Evolutionary conservation across 2,888 invertebrate genomes (phyloP), one percentile per base, ranked within the genome.

Genomic region (Girardia tigrina): DNA sequence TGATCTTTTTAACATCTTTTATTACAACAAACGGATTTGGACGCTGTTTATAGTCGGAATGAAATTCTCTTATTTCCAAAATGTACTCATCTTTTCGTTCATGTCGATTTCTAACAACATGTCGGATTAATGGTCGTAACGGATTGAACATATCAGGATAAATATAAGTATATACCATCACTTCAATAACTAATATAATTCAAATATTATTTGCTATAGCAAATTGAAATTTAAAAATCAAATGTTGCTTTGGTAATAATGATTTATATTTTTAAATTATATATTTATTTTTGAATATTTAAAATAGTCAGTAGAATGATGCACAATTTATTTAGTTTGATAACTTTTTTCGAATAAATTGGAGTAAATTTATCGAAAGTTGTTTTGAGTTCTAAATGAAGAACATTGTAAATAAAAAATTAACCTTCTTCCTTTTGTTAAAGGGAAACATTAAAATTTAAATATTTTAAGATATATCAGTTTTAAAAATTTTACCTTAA

Each of bases 51-150:
- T 72, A 72, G 26, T 72, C 72, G 28, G 72, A 26, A 27, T 26
- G 72, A 72, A 27, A 72, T 72, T 72, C 72, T n/a, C 72, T 26
- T 72, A 72, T 72, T 72, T 72, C 72, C 8, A 72, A n/a, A 28
- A 72, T 72, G 72, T 72, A 72, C 28, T 72, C 28, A 72, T 72
- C 72, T 72, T 72, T 26, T 23, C 72, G 14, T 27, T 72, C 72
- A 26, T 26, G 26, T 72, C 27, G 20, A 27, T 28, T 28, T 27
- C 72, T 26, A 12, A 72, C 72, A 6, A 28, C 28, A 27, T 28
- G 72, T 26, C 72, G 4, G 6, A 72, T 72, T 27, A 72, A 28
- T 8, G 72, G 72, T 27, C 72, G 72, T 16, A 72, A n/a, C 28
- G 26, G 72, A 8, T 36, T 36, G 16, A 36, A 36, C 36, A 36